phyloP scores from a whole-genome alignment of 2,113 vertebrate genomes.

The Vanacampus margaritifer region DNA sequence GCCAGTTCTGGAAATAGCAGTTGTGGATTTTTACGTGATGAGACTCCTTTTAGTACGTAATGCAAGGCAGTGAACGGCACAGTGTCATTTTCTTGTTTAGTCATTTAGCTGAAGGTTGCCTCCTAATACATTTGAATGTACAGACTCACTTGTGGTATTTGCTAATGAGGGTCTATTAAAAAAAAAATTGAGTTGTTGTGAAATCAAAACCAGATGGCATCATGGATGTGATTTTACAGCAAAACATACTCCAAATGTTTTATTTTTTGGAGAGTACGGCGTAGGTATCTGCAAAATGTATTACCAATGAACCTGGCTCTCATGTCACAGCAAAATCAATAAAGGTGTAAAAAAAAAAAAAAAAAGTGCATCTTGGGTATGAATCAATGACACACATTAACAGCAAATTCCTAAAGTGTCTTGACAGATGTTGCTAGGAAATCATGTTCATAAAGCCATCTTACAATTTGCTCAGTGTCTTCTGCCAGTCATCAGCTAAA shows the following conservation, averaged over 20 bases:
- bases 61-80: background rate
- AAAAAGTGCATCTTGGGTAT: background rate
- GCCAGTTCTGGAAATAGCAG: background rate
- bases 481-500: conserved; percentile 24
- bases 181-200: background rate
- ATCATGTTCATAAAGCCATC: conserved; percentile 25
- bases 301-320: background rate
- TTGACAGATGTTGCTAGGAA: conserved; percentile 45
- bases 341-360: background rate
- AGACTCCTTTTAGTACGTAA: background rate
- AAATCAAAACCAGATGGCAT: conserved; percentile 24
- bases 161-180: conserved; percentile 15
- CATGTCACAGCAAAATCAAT: background rate
- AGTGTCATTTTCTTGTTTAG: background rate
- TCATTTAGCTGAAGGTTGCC: background rate
- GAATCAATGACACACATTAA: background rate
- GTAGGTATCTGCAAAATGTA: background rate
- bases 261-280: background rate
- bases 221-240: background rate
- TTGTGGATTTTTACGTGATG: background rate
- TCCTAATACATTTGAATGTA: background rate
- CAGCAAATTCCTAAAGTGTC: background rate
- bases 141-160: conserved; percentile 5
- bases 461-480: conserved; percentile 5
- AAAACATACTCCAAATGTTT: background rate